Base-by-base conservation (phyloP, 2,113 vertebrate genomes). In the Dipodomys ordii region DNA sequence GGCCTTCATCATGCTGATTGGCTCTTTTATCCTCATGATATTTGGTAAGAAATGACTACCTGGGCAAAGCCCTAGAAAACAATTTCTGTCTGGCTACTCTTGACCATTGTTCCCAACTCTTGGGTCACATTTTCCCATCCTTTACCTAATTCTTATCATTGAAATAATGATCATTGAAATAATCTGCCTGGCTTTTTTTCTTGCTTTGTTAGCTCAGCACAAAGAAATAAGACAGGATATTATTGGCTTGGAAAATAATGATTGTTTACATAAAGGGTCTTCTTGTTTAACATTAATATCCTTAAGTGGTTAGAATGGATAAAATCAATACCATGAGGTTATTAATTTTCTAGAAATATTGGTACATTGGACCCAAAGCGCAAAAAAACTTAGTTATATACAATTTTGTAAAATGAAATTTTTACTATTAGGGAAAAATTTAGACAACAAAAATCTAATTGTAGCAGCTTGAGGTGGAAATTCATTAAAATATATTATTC, bases 11-110 rank as follows among this genome's bases (percentile, higher is more conserved):
- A 99, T 99, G 99, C 16, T 99, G 22, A 69, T 98, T 7, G 99
- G 99, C 30, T 98, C 98, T 28, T 98, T 99, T 92, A 98, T 99
- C 93, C 98, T 99, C 1, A 98, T 98, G 98, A 98, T 98, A 35
- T 99, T 98, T 93, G 98, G 99, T 99, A 97, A 98, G 97, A 88
- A 10, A 5, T 11, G 39, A 60, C 23, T 15, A 7, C 3, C 3
- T 16, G 20, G 30, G 12, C 57, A n/a, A 25, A 64, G 28, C 25
- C 30, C 39, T 27, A 57, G 64, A 8, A 49, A 32, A 11, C 12
- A 22, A 32, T 11, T 22, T 81, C 57, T 49, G 0, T 39, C 53
- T 15, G 15, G 3, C 85, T 69, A 1, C 16, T 67, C 44, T 44
- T 39, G 13, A 35, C 7, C 46, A 27, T 22, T 83, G 28, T 32